Percentiles rank a stretch among this genome's conserved stretches.
Evolutionary conservation across 2,113 vertebrate species (phyloP).

Genomic region (Polyodon spathula): DNA sequence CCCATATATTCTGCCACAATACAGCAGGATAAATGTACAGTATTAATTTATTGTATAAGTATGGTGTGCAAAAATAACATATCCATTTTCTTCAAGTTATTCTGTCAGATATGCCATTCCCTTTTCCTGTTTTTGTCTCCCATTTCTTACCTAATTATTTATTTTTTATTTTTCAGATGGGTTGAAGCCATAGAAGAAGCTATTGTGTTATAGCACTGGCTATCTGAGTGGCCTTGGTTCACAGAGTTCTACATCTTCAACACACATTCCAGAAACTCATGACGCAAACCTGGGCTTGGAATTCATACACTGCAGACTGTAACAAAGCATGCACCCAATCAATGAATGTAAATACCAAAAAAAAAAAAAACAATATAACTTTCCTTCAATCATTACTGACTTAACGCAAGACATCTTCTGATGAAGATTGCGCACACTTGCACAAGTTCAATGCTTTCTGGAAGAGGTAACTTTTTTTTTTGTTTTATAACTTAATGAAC

Average conservation of each 20-base stretch:
- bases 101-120: neutral
- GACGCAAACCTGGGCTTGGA: neutral
- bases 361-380: conserved; percentile 8
- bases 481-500: too few relatives aligned
- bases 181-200: conserved; percentile 90
- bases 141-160: conserved; percentile 1
- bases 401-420: too few relatives aligned
- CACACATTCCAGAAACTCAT: conserved; percentile 1
- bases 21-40: too few relatives aligned
- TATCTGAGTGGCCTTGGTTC: conserved; percentile 26
- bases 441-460: neutral
- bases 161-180: conserved; percentile 64
- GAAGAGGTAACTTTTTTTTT: too few relatives aligned
- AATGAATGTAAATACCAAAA: conserved; percentile 10
- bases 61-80: neutral
- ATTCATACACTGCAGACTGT: neutral
- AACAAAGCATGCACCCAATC: conserved; percentile 23
- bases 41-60: neutral
- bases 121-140: neutral
- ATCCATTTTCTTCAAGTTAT: neutral
- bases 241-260: conserved; percentile 19
- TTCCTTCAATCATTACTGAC: neutral
- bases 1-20: too few relatives aligned
- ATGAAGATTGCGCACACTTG: conserved; percentile 2
- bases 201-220: conserved; percentile 79